Conservation (phyloP, 2,113 vertebrate genomes). For the Stegostoma tigrinum region DNA sequence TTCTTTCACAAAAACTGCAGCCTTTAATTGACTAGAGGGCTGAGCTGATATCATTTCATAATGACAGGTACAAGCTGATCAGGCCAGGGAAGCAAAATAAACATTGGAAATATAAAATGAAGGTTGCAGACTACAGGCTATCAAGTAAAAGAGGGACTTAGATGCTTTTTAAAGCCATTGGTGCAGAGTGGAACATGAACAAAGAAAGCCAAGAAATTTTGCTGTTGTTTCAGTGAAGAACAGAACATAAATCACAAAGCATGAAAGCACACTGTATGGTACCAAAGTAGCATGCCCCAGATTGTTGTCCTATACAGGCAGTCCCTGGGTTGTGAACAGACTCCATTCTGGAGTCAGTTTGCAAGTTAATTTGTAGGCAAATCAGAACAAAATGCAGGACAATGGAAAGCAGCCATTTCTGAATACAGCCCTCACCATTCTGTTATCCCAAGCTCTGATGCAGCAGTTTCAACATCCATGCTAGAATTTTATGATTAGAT, state of each 20-base stretch:
- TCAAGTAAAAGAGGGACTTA: not conserved
- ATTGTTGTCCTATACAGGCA: not conserved
- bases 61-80: not conserved
- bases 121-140: not conserved
- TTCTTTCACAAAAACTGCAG: not conserved
- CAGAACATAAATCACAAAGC: not conserved
- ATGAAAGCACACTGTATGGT: not conserved
- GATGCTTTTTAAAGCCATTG: not conserved
- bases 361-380: no score
- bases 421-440: not conserved
- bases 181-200: not conserved
- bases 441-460: not conserved
- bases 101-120: not conserved
- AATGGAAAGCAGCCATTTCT: no score
- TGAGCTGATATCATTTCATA: not conserved
- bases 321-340: not conserved
- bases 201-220: not conserved
- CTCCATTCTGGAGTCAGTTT: no score
- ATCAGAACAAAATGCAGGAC: no score
- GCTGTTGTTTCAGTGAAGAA: not conserved
- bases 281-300: not conserved
- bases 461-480: not conserved
- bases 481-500: not conserved
- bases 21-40: not conserved
- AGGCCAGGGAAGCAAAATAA: not conserved